Evolutionary conservation across 2,888 invertebrate genomes (phyloP).

Genomic region (Drosophila formosana): DNA sequence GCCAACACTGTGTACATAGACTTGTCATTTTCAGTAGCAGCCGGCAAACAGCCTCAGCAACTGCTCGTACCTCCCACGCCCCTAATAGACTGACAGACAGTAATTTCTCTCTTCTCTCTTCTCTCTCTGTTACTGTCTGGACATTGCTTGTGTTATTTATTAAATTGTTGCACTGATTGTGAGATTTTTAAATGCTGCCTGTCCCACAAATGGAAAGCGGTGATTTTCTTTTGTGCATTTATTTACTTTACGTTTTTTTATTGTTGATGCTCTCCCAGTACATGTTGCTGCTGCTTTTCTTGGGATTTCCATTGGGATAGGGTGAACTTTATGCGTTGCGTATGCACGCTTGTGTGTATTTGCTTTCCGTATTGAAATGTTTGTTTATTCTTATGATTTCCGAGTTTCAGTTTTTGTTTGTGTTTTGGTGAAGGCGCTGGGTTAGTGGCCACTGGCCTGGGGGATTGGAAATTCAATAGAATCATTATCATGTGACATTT

Average conservation of each 20-base stretch:
- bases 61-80: slow-evolving; percentile 25
- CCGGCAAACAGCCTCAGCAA: slow-evolving; percentile 27
- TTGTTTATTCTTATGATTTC: slow-evolving; percentile 46
- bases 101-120: not conserved
- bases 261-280: slow-evolving; percentile 16
- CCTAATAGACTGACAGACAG: slow-evolving; percentile 16
- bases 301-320: slow-evolving; percentile 41
- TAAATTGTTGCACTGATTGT: slow-evolving; percentile 61
- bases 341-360: not conserved
- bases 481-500: slow-evolving; percentile 50
- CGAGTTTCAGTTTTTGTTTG: slow-evolving; percentile 38
- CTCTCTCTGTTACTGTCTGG: not conserved
- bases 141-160: slow-evolving; percentile 41
- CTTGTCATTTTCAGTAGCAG: slow-evolving; percentile 63
- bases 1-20: slow-evolving; percentile 64
- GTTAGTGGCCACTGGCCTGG: not conserved
- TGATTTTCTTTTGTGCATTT: slow-evolving; percentile 64
- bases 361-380: slow-evolving; percentile 40
- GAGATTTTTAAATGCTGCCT: slow-evolving; percentile 43
- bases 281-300: slow-evolving; percentile 11
- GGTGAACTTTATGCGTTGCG: slow-evolving; percentile 25
- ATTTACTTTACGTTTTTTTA: slow-evolving; percentile 53
- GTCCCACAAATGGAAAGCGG: slow-evolving; percentile 46
- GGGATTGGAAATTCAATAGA: slow-evolving; percentile 17
- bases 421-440: slow-evolving; percentile 20